Conservation (phyloP, 2,888 invertebrate species). For the Chaetoderma sp. region DNA sequence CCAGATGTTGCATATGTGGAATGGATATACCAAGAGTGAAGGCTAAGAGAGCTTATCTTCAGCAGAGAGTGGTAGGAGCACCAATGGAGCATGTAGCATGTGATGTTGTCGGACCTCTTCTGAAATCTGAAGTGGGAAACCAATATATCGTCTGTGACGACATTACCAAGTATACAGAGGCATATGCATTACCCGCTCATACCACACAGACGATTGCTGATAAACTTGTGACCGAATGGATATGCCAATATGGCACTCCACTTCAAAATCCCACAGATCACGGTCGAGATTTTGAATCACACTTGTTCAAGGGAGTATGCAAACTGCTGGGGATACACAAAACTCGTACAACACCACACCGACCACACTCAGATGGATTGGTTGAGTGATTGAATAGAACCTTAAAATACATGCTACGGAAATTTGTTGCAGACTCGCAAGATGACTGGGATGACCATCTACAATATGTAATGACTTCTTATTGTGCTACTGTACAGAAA, state of each 20-base stretch:
- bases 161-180: not conserved
- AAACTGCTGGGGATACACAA: not conserved
- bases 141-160: not conserved
- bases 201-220: not conserved
- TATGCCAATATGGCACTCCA: constrained; percentile 8
- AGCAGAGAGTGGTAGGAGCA: no score
- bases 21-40: no score
- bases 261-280: not conserved
- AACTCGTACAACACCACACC: not conserved
- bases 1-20: no score
- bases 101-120: no score
- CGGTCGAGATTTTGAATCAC: not conserved
- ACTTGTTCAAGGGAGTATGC: not conserved
- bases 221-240: not conserved
- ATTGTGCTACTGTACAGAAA: not conserved
- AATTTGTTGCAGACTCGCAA: not conserved
- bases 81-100: no score
- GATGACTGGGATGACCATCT: not conserved
- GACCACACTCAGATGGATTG: no score
- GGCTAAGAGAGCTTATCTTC: no score
- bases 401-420: not conserved
- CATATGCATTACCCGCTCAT: not conserved
- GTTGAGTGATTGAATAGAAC: no score
- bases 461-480: not conserved
- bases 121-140: not conserved